Evolutionary conservation across 1,140 invertebrate species (phyloP), one percentile per base, ranked within the genome.

Genomic region (Colletes latitarsis): DNA sequence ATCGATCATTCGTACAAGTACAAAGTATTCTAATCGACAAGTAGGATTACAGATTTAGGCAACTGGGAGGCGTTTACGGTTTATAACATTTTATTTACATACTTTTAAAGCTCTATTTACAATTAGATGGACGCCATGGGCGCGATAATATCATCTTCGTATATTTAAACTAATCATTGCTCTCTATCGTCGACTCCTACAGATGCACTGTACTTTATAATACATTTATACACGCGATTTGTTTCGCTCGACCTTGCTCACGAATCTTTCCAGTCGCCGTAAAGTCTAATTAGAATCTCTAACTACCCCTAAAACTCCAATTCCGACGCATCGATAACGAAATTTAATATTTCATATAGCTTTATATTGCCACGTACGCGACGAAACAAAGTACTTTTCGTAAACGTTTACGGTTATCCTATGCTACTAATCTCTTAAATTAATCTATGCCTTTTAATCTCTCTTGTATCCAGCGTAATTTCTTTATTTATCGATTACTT

Each of bases 51-150:
- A 69, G 30, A 68, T 49, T 3, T 46, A 49, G 17, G 6, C 12
- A 39, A 58, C 14, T 4, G 19, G 14, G 1, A 39, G n/a, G 43
- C 14, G 1, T 43, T 64, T 21, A 19, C 52, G 63, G 46, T 71
- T 49, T 43, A 58, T 83, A 87, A 84, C 81, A n/a, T 77, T 88
- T 85, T 88, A 88, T 84, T 84, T 82, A 86, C 81, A 84, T 79
- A 64, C 17, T 1, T 58, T 82, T 62, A 55, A 79, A 83, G 66
- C 43, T 78, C 6, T 81, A 81, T 88, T 52, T 82, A 78, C 67
- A 82, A 67, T 19, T 3, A 19, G 62, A 30, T 4, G 12, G 41
- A 46, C 49, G 43, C 15, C 64, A 39, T 63, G 5, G n/a, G 53
- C 55, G 49, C 39, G 17, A 70, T 63, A 69, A 71, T 63, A 78